phyloP scores from a whole-genome alignment of 2,797 vertebrate species.

The Paedocypris micromegethes region DNA sequence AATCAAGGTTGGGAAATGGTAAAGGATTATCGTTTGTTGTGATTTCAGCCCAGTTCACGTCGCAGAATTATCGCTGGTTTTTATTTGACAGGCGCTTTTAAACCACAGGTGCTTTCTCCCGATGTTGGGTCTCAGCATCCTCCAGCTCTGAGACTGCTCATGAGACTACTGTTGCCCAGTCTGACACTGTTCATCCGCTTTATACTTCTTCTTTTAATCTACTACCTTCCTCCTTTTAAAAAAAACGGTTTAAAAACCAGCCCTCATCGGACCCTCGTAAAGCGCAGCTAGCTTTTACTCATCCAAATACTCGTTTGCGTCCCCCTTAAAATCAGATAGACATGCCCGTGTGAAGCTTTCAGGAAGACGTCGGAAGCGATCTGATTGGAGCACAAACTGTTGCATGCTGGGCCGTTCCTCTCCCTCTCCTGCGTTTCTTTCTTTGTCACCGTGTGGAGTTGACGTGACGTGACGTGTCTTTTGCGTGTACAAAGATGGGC shows the following conservation, averaged over 20 bases:
- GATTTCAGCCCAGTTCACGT: too few relatives aligned
- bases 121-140: conserved; percentile 46
- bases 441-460: conserved; percentile 59
- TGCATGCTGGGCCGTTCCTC: conserved; percentile 12
- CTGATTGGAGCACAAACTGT: conserved; percentile 12
- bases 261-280: neutral
- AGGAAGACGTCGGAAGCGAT: conserved; percentile 57
- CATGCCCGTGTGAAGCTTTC: conserved; percentile 47
- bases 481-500: conserved; percentile 53
- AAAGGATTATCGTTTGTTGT: too few relatives aligned
- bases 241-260: conserved; percentile 5
- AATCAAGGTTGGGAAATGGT: conserved; percentile 1
- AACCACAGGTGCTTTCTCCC: conserved; percentile 40
- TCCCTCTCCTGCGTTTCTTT: conserved; percentile 33
- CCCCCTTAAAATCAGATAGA: neutral
- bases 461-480: conserved; percentile 36
- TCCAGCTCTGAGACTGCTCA: conserved; percentile 55
- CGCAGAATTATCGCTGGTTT: conserved; percentile 38
- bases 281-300: neutral
- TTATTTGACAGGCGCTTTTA: conserved; percentile 50
- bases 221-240: conserved; percentile 2
- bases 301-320: neutral
- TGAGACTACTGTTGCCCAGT: conserved; percentile 70
- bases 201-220: conserved; percentile 28
- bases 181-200: conserved; percentile 65